phyloP scores from a whole-genome alignment of 2,888 invertebrate species.

The Pseudococcus jackbeardsleyi region DNA sequence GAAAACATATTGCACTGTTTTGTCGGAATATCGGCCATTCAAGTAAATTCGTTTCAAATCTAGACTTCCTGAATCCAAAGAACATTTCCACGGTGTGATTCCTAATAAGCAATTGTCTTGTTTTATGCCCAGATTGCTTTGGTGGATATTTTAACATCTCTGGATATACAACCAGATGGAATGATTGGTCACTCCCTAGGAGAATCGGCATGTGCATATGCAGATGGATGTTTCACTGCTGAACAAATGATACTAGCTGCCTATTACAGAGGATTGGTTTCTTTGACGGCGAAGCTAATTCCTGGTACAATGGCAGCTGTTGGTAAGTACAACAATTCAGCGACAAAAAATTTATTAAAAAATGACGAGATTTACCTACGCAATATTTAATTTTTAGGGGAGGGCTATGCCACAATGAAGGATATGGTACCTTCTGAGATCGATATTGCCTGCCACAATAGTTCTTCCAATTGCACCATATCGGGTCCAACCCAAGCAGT shows the following conservation, averaged over 20 bases:
- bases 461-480: slow-evolving; percentile 86
- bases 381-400: too few relatives aligned
- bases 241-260: slow-evolving; percentile 76
- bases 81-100: too few relatives aligned
- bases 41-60: slow-evolving; percentile 69
- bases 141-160: slow-evolving; percentile 75
- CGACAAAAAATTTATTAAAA: too few relatives aligned
- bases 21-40: slow-evolving; percentile 80
- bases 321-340: slow-evolving; percentile 72
- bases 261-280: slow-evolving; percentile 73
- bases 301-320: slow-evolving; percentile 74
- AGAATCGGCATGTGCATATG: slow-evolving; percentile 77
- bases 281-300: slow-evolving; percentile 70
- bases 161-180: slow-evolving; percentile 79
- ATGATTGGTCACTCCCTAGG: slow-evolving; percentile 81
- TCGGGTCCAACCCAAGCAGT: slow-evolving; percentile 84
- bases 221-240: slow-evolving; percentile 76
- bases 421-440: slow-evolving; percentile 76
- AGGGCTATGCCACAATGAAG: too few relatives aligned
- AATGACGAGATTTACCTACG: too few relatives aligned
- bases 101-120: not conserved
- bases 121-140: slow-evolving; percentile 73
- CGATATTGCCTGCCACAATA: slow-evolving; percentile 90
- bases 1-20: slow-evolving; percentile 80
- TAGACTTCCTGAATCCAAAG: too few relatives aligned